Evolutionary conservation across 2,113 vertebrate genomes (phyloP).

Genomic region (Gymnorhina tibicen): DNA sequence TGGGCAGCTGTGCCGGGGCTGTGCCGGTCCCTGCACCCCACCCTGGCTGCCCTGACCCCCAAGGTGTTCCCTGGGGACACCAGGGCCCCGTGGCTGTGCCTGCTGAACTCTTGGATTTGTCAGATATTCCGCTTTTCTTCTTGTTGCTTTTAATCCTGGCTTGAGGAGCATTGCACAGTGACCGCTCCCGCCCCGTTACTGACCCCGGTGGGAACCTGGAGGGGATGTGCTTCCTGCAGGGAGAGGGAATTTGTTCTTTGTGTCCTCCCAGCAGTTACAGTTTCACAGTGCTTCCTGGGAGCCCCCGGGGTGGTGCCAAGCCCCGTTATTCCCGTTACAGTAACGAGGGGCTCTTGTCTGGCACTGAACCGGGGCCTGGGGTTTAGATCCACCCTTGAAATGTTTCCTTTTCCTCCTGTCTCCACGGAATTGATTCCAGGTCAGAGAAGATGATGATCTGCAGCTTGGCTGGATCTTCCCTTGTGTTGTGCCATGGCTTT

Average conservation of each 20-base stretch:
- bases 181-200: background rate
- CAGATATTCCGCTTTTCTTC: background rate
- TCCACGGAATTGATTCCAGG: background rate
- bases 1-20: background rate
- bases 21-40: background rate
- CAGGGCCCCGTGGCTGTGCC: background rate
- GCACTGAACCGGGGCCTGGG: background rate
- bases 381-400: background rate
- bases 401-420: background rate
- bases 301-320: background rate
- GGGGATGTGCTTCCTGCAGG: background rate
- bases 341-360: background rate
- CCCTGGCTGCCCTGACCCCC: background rate
- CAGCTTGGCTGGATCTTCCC: background rate
- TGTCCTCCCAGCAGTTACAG: background rate
- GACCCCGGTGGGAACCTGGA: background rate
- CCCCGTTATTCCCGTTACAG: background rate
- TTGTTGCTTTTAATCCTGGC: background rate
- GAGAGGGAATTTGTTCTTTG: background rate
- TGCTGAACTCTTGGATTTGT: background rate
- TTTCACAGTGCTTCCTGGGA: background rate
- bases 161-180: background rate
- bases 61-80: fast-evolving
- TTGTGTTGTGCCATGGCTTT: background rate
- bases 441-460: background rate